phyloP scores from a whole-genome alignment of 1,140 invertebrate species.

The Lucilia sericata region DNA sequence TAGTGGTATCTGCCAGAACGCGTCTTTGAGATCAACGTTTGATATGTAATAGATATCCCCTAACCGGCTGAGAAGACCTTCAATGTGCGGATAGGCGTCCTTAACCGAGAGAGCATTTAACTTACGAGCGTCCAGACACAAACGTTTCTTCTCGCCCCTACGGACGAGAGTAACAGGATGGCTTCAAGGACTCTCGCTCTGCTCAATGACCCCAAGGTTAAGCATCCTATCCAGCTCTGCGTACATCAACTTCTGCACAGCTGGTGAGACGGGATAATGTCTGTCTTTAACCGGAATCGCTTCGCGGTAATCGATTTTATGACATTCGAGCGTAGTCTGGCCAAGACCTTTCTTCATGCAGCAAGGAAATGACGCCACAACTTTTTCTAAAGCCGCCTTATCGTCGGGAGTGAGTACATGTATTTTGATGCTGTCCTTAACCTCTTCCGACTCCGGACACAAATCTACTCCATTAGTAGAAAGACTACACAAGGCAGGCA shows the following conservation, averaged over 20 bases:
- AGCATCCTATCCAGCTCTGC: too few relatives aligned
- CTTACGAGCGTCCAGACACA: conserved; percentile 69
- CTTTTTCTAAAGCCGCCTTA: background rate
- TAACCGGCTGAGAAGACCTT: conserved; percentile 15
- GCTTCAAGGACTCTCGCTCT: too few relatives aligned
- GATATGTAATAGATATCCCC: background rate
- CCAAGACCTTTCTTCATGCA: background rate
- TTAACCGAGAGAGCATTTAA: conserved; percentile 60
- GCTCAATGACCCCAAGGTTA: too few relatives aligned
- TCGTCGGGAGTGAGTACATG: background rate
- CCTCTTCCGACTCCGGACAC: background rate
- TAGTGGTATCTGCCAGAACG: conserved; percentile 63
- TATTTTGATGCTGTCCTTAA: too few relatives aligned
- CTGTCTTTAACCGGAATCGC: too few relatives aligned
- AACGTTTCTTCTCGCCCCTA: conserved; percentile 4
- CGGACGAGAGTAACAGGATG: background rate
- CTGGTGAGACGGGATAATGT: conserved; percentile 33
- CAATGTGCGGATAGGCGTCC: conserved; percentile 43
- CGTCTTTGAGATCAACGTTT: conserved; percentile 56
- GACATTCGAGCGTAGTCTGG: background rate
- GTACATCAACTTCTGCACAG: conserved; percentile 40
- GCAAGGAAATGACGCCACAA: background rate
- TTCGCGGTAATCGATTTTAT: too few relatives aligned
- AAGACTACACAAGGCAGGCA: too few relatives aligned
- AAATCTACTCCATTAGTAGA: background rate